phyloP scores from a whole-genome alignment of 1,140 invertebrate species.

The Aleiodes sp. region DNA sequence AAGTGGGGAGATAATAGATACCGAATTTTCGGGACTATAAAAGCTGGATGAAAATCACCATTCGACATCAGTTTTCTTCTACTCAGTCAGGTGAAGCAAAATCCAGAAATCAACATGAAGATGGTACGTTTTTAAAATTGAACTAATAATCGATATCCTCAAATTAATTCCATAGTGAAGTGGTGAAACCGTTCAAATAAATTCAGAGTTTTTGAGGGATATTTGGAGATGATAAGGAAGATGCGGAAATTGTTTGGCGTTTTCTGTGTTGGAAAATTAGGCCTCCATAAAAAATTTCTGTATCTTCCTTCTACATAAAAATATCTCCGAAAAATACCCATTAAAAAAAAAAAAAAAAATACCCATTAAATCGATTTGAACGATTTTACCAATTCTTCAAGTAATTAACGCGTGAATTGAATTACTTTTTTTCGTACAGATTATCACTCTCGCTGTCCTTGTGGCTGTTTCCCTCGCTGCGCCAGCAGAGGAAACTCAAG shows the following conservation, averaged over 20 bases:
- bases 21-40: conserved; percentile 9
- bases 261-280: too few species aligned
- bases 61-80: background rate
- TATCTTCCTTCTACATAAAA: too few species aligned
- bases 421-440: conserved; percentile 39
- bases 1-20: background rate
- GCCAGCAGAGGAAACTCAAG: conserved; percentile 66
- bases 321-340: too few species aligned
- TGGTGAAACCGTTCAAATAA: too few species aligned
- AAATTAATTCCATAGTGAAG: background rate
- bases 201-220: too few species aligned
- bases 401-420: background rate
- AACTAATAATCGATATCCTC: background rate
- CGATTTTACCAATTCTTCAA: background rate
- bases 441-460: conserved; percentile 64
- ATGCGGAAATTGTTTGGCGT: too few species aligned
- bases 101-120: conserved; percentile 24
- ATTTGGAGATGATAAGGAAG: too few species aligned
- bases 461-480: conserved; percentile 67
- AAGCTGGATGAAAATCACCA: background rate
- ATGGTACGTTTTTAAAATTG: conserved; percentile 21
- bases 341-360: too few species aligned
- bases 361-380: too few species aligned
- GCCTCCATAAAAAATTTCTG: too few species aligned
- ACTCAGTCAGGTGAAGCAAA: background rate